Conservation (phyloP, 2,888 invertebrate genomes). For the Heteromyza rotundicornis region DNA sequence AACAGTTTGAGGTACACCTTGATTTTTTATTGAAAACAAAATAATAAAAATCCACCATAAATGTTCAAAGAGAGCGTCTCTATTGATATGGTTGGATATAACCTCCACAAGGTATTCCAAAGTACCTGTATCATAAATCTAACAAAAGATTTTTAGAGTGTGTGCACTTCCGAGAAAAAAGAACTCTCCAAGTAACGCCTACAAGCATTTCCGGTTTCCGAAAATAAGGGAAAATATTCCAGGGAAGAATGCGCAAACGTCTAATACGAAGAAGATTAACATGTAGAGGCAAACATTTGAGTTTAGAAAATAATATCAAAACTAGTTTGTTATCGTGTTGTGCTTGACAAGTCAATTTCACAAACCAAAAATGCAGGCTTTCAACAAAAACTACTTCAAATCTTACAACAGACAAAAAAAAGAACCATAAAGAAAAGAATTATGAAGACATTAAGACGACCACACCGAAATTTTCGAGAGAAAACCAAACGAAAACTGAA, state of each 20-base stretch:
- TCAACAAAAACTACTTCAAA: conserved; percentile 11
- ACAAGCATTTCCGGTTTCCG: conserved; percentile 32
- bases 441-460: conserved; percentile 55
- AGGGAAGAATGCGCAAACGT: background rate
- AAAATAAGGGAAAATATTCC: background rate
- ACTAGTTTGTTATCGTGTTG: background rate
- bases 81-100: too few species aligned
- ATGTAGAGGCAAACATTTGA: conserved; percentile 23
- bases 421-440: conserved; percentile 46
- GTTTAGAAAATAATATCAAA: conserved; percentile 2
- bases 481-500: conserved; percentile 27
- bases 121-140: too few species aligned
- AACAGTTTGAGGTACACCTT: too few species aligned
- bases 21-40: too few species aligned
- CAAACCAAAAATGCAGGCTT: too few species aligned
- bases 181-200: conserved; percentile 24
- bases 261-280: conserved; percentile 8
- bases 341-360: conserved; percentile 17
- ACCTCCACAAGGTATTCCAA: too few species aligned
- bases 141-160: background rate
- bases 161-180: conserved; percentile 21
- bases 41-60: too few species aligned
- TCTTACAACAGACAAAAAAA: conserved; percentile 30
- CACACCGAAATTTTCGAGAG: conserved; percentile 34
- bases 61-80: too few species aligned